Conservation (phyloP, 2,797 vertebrate species). For the Gadopsis marmoratus region DNA sequence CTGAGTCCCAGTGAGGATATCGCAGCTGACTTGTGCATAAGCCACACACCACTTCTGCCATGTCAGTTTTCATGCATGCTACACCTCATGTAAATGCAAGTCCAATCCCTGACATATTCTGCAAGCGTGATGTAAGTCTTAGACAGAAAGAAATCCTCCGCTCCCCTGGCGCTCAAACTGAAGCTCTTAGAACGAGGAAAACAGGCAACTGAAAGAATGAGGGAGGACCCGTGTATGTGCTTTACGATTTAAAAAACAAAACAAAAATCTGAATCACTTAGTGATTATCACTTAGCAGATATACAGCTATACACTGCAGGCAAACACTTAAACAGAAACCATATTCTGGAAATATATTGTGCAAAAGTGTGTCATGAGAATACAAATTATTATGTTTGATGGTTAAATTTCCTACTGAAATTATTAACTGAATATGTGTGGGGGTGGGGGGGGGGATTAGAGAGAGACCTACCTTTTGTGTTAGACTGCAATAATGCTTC, state of each 20-base stretch:
- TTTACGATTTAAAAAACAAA: conserved; percentile 12
- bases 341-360: conserved; percentile 23
- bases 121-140: conserved; percentile 76
- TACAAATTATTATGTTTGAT: conserved; percentile 37
- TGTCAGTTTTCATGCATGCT: conserved; percentile 52
- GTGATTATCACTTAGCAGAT: conserved; percentile 9
- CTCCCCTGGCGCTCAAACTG: conserved; percentile 48
- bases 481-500: conserved; percentile 14
- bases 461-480: conserved; percentile 34
- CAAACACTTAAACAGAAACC: conserved; percentile 14
- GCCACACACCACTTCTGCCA: conserved; percentile 43
- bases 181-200: conserved; percentile 45
- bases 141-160: conserved; percentile 64
- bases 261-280: conserved; percentile 20
- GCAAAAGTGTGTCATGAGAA: conserved; percentile 37
- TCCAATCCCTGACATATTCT: conserved; percentile 66
- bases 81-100: conserved; percentile 48
- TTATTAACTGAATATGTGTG: conserved; percentile 3
- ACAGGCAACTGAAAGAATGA: conserved; percentile 39
- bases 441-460: background rate
- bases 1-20: conserved; percentile 36
- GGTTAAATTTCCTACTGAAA: conserved; percentile 34
- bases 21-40: conserved; percentile 31
- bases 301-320: conserved; percentile 17
- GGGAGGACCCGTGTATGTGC: conserved; percentile 23